Evolutionary conservation across 2,888 invertebrate species (phyloP).

Genomic region (Ceriagrion tenellum): DNA sequence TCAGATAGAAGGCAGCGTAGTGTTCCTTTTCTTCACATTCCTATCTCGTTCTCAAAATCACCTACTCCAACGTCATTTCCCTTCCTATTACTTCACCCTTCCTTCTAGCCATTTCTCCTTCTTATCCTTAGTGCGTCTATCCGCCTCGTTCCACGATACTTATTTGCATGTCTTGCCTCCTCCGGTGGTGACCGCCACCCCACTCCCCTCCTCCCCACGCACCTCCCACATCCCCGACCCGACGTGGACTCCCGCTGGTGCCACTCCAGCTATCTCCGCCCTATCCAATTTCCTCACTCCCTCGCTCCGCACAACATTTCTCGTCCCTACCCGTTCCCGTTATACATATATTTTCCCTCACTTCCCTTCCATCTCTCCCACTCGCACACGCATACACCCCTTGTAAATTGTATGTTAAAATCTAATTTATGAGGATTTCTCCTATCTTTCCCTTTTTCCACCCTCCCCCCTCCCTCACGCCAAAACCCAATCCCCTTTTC

Average conservation of each 20-base stretch:
- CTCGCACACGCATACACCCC: background rate
- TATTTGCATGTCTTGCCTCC: constrained; percentile 38
- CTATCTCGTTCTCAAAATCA: too few relatives aligned
- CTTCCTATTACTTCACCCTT: background rate
- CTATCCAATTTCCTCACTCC: constrained; percentile 65
- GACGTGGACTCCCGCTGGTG: background rate
- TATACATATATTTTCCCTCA: constrained; percentile 56
- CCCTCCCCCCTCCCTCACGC: background rate
- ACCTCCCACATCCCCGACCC: constrained; percentile 4
- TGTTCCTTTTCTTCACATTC: too few relatives aligned
- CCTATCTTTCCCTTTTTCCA: background rate
- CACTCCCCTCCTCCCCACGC: background rate
- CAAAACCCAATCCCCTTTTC: background rate
- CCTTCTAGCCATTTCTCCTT: background rate
- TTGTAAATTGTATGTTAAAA: constrained; percentile 63
- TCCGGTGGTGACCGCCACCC: background rate
- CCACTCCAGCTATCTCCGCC: constrained; percentile 52
- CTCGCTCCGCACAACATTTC: constrained; percentile 38
- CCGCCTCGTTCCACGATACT: background rate
- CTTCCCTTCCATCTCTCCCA: constrained; percentile 29
- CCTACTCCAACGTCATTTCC: background rate
- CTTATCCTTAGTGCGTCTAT: background rate
- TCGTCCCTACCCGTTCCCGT: constrained; percentile 50
- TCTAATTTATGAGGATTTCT: constrained; percentile 51
- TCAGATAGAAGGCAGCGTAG: too few relatives aligned